Evolutionary conservation across 2,113 vertebrate species (phyloP).

Genomic region (Uria lomvia): DNA sequence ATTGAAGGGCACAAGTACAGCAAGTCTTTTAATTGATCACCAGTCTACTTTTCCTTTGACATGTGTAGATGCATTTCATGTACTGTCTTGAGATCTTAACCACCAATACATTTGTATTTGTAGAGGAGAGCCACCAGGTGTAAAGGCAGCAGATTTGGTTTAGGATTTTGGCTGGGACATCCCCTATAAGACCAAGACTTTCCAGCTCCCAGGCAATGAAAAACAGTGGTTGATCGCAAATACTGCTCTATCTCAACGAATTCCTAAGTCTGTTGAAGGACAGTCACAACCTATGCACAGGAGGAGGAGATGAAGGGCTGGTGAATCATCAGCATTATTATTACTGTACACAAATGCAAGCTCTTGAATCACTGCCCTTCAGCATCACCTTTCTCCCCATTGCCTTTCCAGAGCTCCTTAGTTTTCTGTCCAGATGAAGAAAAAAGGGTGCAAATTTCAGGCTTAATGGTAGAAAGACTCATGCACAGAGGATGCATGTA

Average conservation of each 20-base stretch:
- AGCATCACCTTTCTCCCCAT: not conserved
- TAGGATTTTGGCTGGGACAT: not conserved
- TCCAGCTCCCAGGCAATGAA: not conserved
- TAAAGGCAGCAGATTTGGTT: not conserved
- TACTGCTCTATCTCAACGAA: not conserved
- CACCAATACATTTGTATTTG: not conserved
- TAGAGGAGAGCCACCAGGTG: not conserved
- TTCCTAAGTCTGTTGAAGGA: not conserved
- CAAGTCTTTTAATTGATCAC: not conserved
- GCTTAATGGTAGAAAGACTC: not conserved
- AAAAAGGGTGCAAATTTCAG: not conserved
- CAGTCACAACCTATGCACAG: not conserved
- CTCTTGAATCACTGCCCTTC: not conserved
- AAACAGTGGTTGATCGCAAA: not conserved
- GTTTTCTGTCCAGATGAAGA: not conserved
- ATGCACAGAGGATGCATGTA: not conserved
- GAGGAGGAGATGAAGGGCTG: not conserved
- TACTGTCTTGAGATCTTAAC: not conserved
- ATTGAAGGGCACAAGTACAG: not conserved
- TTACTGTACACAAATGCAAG: not conserved
- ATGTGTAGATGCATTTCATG: not conserved
- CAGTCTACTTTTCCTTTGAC: not conserved
- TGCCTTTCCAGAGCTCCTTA: not conserved
- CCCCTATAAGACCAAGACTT: not conserved
- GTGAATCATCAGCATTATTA: not conserved